Evolutionary conservation across 1,140 invertebrate genomes (phyloP), one percentile per base, ranked within the genome.

Genomic region (Hycleus cichorii): DNA sequence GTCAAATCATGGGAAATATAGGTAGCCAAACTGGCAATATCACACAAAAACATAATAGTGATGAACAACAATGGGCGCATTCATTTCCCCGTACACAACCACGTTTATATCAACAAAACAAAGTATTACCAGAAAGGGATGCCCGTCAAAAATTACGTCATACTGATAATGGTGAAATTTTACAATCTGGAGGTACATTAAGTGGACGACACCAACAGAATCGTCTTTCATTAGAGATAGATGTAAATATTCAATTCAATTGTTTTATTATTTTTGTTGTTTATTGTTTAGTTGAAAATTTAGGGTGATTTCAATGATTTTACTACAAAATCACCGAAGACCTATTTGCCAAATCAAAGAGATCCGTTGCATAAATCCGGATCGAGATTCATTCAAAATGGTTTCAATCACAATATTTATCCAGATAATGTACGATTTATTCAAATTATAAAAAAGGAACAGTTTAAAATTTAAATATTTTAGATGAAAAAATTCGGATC

Each of bases 141-240:
- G 77, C 80, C 50, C 76, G 79, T 4, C 80, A 83, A 10, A 77
- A 82, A 42, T 72, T 90, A 38, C 79, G 86, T 39, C 80, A 82
- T 47, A 91, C 88, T 5, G 82, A 88, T 69, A 91, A 91, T 75
- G 89, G 88, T 18, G 83, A 81, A 60, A 88, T 90, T 62, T 74
- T 91, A 39, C 87, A 88, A 54, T 83, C 84, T 9, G 87, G 86
- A 5, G 89, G 88, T 9, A 90, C 89, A 55, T 85, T 90, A 65
- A 85, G 82, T 60, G 86, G 85, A 59, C 66, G 66, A 53, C 65
- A 64, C 6, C 46, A 59, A 11, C 45, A 72, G 4, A 44, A 39
- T 50, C 18, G 57, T 48, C 6, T 48, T 5, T 44, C 54, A 6
- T 49, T 57, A 47, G 8, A 18, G 4, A 7, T 47, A 18, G 18